A percentile compares a stretch with the other conserved stretches of the same genome.
Conservation (phyloP, 2,113 vertebrate genomes). For the Thamnaconus septentrionalis region DNA sequence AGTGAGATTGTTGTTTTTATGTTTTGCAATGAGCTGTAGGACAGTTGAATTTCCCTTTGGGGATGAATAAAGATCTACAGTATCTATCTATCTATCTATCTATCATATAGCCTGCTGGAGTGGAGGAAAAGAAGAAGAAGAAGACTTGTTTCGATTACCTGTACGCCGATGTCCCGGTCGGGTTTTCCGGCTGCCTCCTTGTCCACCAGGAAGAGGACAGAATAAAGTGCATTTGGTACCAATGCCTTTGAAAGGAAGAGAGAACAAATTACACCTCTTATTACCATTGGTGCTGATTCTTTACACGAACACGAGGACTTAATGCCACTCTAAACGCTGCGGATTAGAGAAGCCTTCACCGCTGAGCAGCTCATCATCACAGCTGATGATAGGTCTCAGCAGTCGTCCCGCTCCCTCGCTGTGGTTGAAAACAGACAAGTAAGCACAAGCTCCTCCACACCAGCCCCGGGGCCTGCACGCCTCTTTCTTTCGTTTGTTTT, state of each 20-base stretch:
- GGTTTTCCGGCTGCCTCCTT: slow-evolving; percentile 75
- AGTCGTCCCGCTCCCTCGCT: slow-evolving; percentile 37
- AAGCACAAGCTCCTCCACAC: slow-evolving; percentile 55
- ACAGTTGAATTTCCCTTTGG: no score
- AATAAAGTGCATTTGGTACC: slow-evolving; percentile 78
- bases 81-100: no score
- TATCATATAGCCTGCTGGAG: no score
- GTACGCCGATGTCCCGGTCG: slow-evolving; percentile 73
- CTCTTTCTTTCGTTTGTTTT: slow-evolving; percentile 24
- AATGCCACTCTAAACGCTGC: slow-evolving; percentile 18
- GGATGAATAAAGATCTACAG: no score
- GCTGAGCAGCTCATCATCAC: slow-evolving; percentile 43
- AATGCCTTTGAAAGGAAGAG: slow-evolving; percentile 46
- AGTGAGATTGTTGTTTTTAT: no score
- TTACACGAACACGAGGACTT: slow-evolving; percentile 5
- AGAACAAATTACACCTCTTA: not conserved
- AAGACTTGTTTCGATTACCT: slow-evolving; percentile 61
- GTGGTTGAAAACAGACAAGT: slow-evolving; percentile 66
- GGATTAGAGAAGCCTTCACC: slow-evolving; percentile 41
- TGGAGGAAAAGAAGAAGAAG: not conserved
- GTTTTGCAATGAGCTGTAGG: no score
- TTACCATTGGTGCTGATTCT: not conserved
- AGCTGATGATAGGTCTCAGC: slow-evolving; percentile 56
- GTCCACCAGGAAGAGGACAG: slow-evolving; percentile 77
- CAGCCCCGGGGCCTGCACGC: slow-evolving; percentile 43